Base-by-base conservation (phyloP, 2,113 vertebrate species). In the Panthera leo region DNA sequence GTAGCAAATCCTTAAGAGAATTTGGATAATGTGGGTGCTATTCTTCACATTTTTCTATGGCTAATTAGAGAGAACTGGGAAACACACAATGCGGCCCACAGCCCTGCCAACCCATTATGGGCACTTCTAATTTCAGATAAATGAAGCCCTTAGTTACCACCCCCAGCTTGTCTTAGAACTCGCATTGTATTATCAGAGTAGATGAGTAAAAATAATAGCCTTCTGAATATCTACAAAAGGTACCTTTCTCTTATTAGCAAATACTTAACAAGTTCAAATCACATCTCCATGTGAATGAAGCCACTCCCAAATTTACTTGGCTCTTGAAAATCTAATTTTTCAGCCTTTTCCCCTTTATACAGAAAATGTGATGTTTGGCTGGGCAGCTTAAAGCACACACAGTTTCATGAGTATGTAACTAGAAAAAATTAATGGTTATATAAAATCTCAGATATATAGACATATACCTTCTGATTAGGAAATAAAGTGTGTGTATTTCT, bases 1-100 rank as follows among this genome's bases (percentile, higher is more conserved):
- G 93, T 91, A n/a, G 58, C 96, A 96, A 97, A 98, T 98, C 88
- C 91, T 97, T 95, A 97, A 96, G 92, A 98, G 96, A 83, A 98
- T 98, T 95, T 73, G 85, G 98, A 98, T 98, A 95, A 97, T 97
- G 97, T 95, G 96, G 96, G 82, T 93, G 98, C 97, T 97, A 86
- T 75, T 98, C 7, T 98, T 98, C 98, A 84, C 83, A 85, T 98
- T 97, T 98, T 98, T 98, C 97, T 97, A 51, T 91, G 94, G 95
- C 83, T 98, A 98, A 98, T 98, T 98, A 98, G 96, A 95, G 98
- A 96, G 98, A 94, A 75, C 96, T 96, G 79, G 97, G 97, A 98
- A 98, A 97, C 97, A 94, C 86, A 97, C 95, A 98, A 73, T 92
- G 86, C 95, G 97, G 96, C 97, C 96, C 98, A 75, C 80, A 96